These are phyloP conservation scores for Lomographa bimaculata DNA, from an alignment of 2,888 invertebrate species.

Conservation along the genomic window DNA sequence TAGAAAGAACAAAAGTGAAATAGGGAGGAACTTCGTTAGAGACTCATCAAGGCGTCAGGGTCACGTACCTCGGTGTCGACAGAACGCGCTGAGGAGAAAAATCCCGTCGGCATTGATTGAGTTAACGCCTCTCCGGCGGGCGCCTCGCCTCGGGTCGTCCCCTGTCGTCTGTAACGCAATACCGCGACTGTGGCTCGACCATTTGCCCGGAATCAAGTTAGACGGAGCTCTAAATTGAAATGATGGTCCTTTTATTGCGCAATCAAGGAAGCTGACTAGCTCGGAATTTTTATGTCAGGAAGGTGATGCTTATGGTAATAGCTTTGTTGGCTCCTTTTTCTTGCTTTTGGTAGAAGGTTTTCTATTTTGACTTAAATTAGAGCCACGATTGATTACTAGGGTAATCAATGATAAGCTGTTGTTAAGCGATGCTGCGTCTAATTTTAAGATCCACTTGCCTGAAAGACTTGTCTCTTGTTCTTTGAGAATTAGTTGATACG, in stretches of 20 bases:
- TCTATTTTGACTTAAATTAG: too few species aligned
- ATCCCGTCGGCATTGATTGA: constrained; percentile 67
- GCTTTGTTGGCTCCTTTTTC: too few species aligned
- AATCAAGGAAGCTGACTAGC: constrained; percentile 2
- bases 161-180: constrained; percentile 69
- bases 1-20: constrained; percentile 37
- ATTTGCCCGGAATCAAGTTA: constrained; percentile 66
- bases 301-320: too few species aligned
- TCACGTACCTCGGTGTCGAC: constrained; percentile 45
- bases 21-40: constrained; percentile 50
- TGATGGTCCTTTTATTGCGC: constrained; percentile 1
- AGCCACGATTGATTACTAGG: too few species aligned
- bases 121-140: constrained; percentile 55
- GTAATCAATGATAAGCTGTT: too few species aligned
- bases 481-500: too few species aligned
- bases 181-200: constrained; percentile 52
- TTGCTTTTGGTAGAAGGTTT: too few species aligned
- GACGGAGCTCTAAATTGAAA: constrained; percentile 18
- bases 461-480: neutral
- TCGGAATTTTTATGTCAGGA: too few species aligned
- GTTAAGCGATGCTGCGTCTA: too few species aligned
- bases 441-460: too few species aligned
- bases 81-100: constrained; percentile 53
- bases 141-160: constrained; percentile 48
- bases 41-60: constrained; percentile 45